Conservation (phyloP, 2,797 vertebrate species). For the Aplochiton taeniatus region DNA sequence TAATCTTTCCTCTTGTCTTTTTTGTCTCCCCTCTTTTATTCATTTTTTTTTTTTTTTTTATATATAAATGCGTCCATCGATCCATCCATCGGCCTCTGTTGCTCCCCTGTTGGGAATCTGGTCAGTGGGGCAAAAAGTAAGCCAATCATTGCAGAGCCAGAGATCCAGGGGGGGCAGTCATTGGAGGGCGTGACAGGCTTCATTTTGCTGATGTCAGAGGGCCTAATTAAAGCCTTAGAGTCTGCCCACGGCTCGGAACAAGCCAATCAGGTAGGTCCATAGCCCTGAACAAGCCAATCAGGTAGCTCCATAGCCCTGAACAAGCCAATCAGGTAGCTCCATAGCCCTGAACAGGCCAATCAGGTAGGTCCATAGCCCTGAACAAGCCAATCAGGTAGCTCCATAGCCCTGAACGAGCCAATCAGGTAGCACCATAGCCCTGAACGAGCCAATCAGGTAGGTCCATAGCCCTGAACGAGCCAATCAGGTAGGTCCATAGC, state of each 20-base stretch:
- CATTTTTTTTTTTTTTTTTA: neutral
- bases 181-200: conserved; percentile 91
- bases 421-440: too few relatives aligned
- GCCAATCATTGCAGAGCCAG: conserved; percentile 90
- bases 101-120: too few relatives aligned
- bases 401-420: too few relatives aligned
- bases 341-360: conserved; percentile 94
- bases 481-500: too few relatives aligned
- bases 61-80: neutral
- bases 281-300: too few relatives aligned
- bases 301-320: too few relatives aligned
- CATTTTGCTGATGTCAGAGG: conserved; percentile 94
- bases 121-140: conserved; percentile 86
- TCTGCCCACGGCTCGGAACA: conserved; percentile 93
- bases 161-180: conserved; percentile 87
- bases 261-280: conserved; percentile 87
- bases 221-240: conserved; percentile 93
- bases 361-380: too few relatives aligned
- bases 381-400: too few relatives aligned
- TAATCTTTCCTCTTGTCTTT: neutral
- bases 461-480: too few relatives aligned
- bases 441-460: conserved; percentile 95
- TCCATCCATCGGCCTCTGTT: conserved; percentile 4
- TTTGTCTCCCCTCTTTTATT: too few relatives aligned
- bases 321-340: too few relatives aligned